Evolutionary conservation across 2,888 invertebrate genomes (phyloP), one percentile per base, ranked within the genome.

Genomic region (Scelioninae gen. 1): DNA sequence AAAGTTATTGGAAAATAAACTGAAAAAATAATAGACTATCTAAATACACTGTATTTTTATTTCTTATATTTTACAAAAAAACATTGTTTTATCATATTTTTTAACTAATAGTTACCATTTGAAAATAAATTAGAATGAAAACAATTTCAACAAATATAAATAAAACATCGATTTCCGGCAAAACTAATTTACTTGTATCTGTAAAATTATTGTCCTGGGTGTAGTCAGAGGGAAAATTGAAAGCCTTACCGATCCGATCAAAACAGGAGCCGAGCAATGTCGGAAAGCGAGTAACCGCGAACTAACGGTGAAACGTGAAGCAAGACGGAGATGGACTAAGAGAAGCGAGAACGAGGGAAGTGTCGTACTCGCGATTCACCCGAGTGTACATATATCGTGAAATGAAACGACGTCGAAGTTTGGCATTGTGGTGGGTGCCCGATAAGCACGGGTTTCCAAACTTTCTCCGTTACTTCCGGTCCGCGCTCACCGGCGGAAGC

Each of bases 401-500:
- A 51, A 65, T 31, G 62, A 79, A 68, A 80, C 56, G 68, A 49
- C 56, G 51, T 66, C 51, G 32, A 66, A 71, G 76, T 76, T 76
- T 32, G 66, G 47, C 56, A 63, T 34, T 76, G 71, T 47, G 63
- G 80, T 68, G 53, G n/a, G 43, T 43, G 23, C 34, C 49, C 69
- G 69, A 81, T 81, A 81, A 81, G 62, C 71, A 71, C 38, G n/a
- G 53, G 53, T 63, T 55, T 51, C 81, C 55, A 69, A 82, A 82
- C 72, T 82, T 77, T 74, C 62, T 47, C 29, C 47, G 68, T 82
- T 74, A 77, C 75, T 72, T 72, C 77, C 68, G 77, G 82, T 77
- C 74, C 60, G 43, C 32, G 63, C 43, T 66, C 45, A 49, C 43
- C 66, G 72, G 55, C 86, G 81, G 85, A 85, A 85, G 75, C 78